phyloP scores from a whole-genome alignment of 2,113 vertebrate species.

The Pseudolaguvia tuberculata region DNA sequence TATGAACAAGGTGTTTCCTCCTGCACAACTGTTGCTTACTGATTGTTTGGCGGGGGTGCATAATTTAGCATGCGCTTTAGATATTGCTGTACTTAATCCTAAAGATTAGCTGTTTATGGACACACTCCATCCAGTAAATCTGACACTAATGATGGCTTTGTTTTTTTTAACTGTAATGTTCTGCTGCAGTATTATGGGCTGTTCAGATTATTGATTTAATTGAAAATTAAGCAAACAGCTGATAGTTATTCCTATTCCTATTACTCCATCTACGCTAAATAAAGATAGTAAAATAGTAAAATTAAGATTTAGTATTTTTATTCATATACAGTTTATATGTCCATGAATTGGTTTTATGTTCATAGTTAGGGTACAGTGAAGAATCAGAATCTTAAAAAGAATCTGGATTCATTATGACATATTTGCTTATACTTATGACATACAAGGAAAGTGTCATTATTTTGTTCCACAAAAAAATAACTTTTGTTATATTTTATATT shows the following conservation, averaged over 20 bases:
- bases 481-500: too few species aligned
- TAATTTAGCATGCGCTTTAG: background rate
- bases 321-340: background rate
- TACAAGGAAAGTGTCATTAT: too few species aligned
- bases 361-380: background rate
- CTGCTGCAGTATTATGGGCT: background rate
- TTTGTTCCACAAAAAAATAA: too few species aligned
- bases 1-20: background rate
- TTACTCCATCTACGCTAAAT: too few species aligned
- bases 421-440: too few species aligned
- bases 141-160: background rate
- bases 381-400: background rate
- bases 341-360: background rate
- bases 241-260: background rate
- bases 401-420: too few species aligned
- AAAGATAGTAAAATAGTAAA: too few species aligned
- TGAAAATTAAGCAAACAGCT: background rate
- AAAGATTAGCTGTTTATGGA: background rate
- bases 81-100: background rate
- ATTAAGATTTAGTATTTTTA: too few species aligned
- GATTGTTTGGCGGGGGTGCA: background rate
- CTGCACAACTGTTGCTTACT: background rate
- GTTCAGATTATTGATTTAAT: background rate
- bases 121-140: too few species aligned
- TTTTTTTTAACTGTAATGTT: too few species aligned